phyloP scores from a whole-genome alignment of 2,888 invertebrate species.

The Ptychoptera albimana region DNA sequence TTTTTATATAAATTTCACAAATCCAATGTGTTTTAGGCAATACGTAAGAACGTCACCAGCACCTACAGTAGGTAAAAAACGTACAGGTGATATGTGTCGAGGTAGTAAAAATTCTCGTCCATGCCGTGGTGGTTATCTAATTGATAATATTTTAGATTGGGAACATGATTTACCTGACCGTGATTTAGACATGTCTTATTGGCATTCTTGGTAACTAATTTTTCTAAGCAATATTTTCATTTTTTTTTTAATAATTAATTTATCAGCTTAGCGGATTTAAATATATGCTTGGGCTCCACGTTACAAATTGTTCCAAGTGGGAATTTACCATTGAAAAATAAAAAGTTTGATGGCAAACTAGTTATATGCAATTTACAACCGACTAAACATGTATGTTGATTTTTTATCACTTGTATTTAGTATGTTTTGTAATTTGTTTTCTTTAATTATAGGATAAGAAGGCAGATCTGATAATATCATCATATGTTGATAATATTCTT shows the following conservation, averaged over 20 bases:
- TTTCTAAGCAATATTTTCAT: not conserved
- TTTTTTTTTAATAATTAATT: constrained; percentile 8
- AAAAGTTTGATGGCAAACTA: constrained; percentile 72
- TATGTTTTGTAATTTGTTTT: not conserved
- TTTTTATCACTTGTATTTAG: not conserved
- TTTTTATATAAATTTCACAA: not conserved
- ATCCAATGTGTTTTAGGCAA: constrained; percentile 38
- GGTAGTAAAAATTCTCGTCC: constrained; percentile 44
- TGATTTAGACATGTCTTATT: constrained; percentile 68
- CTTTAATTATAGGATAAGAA: constrained; percentile 71
- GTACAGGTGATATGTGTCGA: constrained; percentile 47
- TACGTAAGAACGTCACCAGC: constrained; percentile 63
- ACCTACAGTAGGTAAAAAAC: constrained; percentile 64
- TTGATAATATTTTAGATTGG: constrained; percentile 94
- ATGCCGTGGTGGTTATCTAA: constrained; percentile 81
- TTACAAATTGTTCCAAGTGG: constrained; percentile 96
- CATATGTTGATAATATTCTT: constrained; percentile 76
- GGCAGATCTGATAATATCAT: constrained; percentile 74
- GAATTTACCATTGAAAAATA: constrained; percentile 71
- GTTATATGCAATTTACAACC: constrained; percentile 92
- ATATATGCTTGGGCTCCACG: constrained; percentile 92
- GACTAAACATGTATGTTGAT: constrained; percentile 77
- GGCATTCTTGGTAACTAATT: constrained; percentile 48
- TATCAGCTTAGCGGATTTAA: constrained; percentile 73
- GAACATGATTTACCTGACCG: constrained; percentile 82